Base-by-base conservation (phyloP, 2,113 vertebrate species). In the Thalassoma bifasciatum region DNA sequence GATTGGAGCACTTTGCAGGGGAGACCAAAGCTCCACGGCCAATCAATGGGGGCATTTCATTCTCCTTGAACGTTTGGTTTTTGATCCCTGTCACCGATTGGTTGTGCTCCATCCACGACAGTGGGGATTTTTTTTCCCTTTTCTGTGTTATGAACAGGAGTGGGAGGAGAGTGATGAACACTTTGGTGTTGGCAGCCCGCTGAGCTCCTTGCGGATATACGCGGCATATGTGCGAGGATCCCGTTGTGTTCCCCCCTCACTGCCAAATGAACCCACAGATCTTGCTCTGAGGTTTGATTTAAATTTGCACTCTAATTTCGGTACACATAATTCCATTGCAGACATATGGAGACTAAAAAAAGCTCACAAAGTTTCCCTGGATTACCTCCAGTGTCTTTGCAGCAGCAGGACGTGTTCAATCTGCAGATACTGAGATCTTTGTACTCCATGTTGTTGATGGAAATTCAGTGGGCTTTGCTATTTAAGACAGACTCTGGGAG, bases 31-130 rank as follows among this genome's bases (percentile, higher is more conserved):
- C 47, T 36, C 52, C 40, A 58, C 66, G 56, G 69, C 88, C 89
- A 91, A 87, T 93, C 91, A 91, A 91, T 92, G 86, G 74, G 87
- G 88, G 82, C 88, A 85, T 91, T 91, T 83, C 82, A 72, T 72
- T 91, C 92, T 74, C 92, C 92, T 93, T 91, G 91, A 90, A 86
- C 66, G 75, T 70, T 83, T 82, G 83, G 63, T 72, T 84, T 83
- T 81, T 80, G 80, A 89, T 89, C 76, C 80, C 78, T 12, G 0
- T 10, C 47, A 10, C 83, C 47, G 86, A 87, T 90, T 89, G 87
- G 86, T 57, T 4, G n/a, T 36, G 36, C 60, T 70, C 6, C 8
- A 53, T 61, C 44, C 13, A 44, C 30, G 54, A 30, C 77, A 57
- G 61, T 50, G 64, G 49, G 70, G 11, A 1, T 19, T 46, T 30